Evolutionary conservation across 2,113 vertebrate genomes (phyloP).

Genomic region (Bubo bubo): DNA sequence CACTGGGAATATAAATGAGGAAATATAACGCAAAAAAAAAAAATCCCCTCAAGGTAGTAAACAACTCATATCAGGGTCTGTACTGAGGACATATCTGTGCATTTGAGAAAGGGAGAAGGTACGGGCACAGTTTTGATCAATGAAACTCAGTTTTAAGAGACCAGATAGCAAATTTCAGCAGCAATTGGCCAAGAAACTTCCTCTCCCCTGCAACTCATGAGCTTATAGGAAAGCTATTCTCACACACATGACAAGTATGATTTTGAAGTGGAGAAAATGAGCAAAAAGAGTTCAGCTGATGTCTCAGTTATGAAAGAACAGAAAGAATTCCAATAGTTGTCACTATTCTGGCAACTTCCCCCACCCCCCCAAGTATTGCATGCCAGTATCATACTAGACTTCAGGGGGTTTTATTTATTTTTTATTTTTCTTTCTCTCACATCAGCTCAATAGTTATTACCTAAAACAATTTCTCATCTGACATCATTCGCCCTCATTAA

Average conservation of each 20-base stretch:
- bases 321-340: background rate
- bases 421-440: background rate
- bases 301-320: background rate
- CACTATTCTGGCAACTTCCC: background rate
- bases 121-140: accelerated
- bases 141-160: background rate
- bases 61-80: background rate
- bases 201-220: background rate
- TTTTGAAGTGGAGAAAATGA: background rate
- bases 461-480: background rate
- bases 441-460: background rate
- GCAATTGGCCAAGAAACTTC: background rate
- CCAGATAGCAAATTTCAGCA: background rate
- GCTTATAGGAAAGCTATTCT: background rate
- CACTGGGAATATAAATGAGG: background rate
- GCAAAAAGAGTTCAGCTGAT: background rate
- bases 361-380: background rate
- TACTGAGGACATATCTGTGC: background rate
- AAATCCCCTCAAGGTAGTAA: background rate
- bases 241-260: background rate
- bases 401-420: accelerated
- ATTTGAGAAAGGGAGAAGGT: background rate
- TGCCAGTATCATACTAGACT: background rate
- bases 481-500: background rate
- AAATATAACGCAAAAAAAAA: background rate